Base-by-base conservation (phyloP, 2,888 invertebrate genomes). In the Epirrhoe tristata region DNA sequence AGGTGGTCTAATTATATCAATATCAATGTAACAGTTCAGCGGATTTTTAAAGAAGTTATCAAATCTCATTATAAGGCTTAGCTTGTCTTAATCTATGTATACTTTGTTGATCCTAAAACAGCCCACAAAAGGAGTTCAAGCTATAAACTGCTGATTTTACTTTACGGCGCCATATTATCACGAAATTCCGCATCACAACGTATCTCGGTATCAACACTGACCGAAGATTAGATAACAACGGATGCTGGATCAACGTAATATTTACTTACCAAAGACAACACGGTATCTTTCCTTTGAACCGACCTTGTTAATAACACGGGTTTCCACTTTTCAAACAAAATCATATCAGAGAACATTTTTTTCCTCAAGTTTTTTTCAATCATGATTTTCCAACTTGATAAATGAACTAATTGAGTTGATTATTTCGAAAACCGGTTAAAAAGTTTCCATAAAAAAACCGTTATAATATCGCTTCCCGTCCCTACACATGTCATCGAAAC, bases 171-270 rank as follows among this genome's bases (percentile, higher is more conserved):
- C 81, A 85, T 82, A 85, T 86, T 72, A 66, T 72, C 72, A 55
- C 59, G 54, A 43, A 43, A 59, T 16, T 52, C 12, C 51, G n/a
- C 59, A 17, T 59, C 52, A 59, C 34, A 24, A 87, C 84, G 85
- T 88, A 88, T 88, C 88, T 86, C 82, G 78, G 84, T 87, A 83
- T 87, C 84, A 64, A 91, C 90, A 89, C 91, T 92, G 92, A 91
- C 92, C 91, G 87, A 76, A 91, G 92, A 93, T 93, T 87, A 93
- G 92, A 93, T 92, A 92, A 85, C 83, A 82, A 84, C 89, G 91
- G 91, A 91, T 91, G 91, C 85, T 82, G 81, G 83, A 83, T 82
- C 83, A 65, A 51, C 58, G 62, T 57, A 58, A 65, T 68, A 61
- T 68, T 68, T 67, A 65, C 65, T 12, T 50, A 66, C 81, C 81